phyloP scores from a whole-genome alignment of 2,888 invertebrate species.

The Hemaris fuciformis region DNA sequence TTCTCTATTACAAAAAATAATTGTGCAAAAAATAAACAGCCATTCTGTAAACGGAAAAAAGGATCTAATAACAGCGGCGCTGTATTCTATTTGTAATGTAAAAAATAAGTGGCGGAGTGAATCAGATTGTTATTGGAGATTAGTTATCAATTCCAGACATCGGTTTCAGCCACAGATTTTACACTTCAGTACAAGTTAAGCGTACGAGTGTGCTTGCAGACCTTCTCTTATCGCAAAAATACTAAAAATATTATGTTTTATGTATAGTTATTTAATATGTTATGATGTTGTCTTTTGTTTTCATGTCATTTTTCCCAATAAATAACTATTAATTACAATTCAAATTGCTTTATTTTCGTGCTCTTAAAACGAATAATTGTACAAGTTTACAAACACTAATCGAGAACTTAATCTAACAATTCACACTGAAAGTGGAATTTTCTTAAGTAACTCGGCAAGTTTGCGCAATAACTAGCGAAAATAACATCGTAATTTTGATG shows the following conservation, averaged over 20 bases:
- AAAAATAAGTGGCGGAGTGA: not conserved
- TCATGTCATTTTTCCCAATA: too few species aligned
- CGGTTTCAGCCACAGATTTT: not conserved
- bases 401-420: not conserved
- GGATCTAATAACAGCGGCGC: not conserved
- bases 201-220: not conserved
- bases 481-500: conserved; percentile 5
- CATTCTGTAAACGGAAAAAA: not conserved
- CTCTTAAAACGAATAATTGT: not conserved
- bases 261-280: too few species aligned
- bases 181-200: not conserved
- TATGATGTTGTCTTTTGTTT: not conserved
- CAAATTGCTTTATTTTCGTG: not conserved
- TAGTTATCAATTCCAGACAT: conserved; percentile 9
- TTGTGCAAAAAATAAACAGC: not conserved
- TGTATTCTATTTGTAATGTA: not conserved
- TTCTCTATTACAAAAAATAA: not conserved
- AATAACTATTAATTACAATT: too few species aligned
- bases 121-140: not conserved
- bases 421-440: not conserved
- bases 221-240: too few species aligned
- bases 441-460: not conserved
- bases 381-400: not conserved
- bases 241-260: too few species aligned
- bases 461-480: not conserved